Base-by-base conservation (phyloP, 2,797 vertebrate genomes). In the Lophius americanus region DNA sequence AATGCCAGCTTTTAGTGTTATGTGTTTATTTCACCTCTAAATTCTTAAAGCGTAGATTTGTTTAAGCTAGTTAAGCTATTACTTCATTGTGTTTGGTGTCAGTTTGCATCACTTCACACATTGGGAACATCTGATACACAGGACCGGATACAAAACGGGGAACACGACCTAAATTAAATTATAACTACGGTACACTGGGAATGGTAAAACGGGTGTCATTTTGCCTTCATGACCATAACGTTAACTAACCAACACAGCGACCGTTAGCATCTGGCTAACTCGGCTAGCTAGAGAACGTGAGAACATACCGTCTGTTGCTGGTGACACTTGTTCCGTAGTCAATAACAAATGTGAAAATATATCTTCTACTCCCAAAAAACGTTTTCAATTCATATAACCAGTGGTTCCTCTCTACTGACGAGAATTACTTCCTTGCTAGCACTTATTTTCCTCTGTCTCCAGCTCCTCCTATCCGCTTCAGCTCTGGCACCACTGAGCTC, bases 271-370 rank as follows among this genome's bases (percentile, higher is more conserved):
- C 62, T 76, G 73, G 85, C 78, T 90, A 89, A 72, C 82, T 60
- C 38, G 64, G 79, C 73, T 89, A 90, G 89, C 88, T 68, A 41
- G 33, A 76, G 81, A 70, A 65, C 83, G 65, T 68, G 73, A 79
- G 70, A 85, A 89, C 91, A 13, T 91, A 93, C 92, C 92, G 85
- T 91, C 88, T 87, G 85, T 72, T 84, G 88, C 85, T 55, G 39
- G 43, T 77, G 79, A 79, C 85, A 84, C 77, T 78, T 78, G 78
- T 82, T 76, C 75, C 36, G 53, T 46, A 76, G 67, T 73, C 75
- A 59, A 32, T n/a, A 54, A 57, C 14, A 53, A 35, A 43, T 44
- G 60, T 48, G 6, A 53, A 64, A 54, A 42, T n/a, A 59, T 44
- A 44, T 37, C 56, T 23, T 7, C 14, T 48, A 58, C 50, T 42